Evolutionary conservation across 2,797 vertebrate genomes (phyloP), one percentile per base, ranked within the genome.

Genomic region (Sylvilagus floridanus): DNA sequence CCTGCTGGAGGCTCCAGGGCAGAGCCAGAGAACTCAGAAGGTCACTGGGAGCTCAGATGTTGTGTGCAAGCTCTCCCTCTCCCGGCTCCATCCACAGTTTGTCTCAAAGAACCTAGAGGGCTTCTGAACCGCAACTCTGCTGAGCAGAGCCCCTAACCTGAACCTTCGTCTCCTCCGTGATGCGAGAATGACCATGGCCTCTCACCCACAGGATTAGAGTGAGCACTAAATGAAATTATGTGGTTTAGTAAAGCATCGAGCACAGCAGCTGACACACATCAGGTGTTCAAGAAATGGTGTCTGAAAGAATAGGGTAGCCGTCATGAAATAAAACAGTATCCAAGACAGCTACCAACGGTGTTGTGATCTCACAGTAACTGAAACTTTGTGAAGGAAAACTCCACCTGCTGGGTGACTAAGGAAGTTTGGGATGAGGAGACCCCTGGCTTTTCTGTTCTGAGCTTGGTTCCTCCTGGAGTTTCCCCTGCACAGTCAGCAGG

Each of bases 311-410:
- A 7, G 22, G 50, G 50, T 0, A 63, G 69, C 76, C 50, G 78
- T 50, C 9, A 54, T 52, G 87, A 84, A 73, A 84, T n/a, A 81
- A 57, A 90, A 35, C 35, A 52, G 16, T 24, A 52, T 54, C 4
- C 19, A 42, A 84, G 8, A 1, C 24, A 42, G 71, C 16, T 60
- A 24, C 21, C 50, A 72, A 81, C 68, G 19, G 22, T 54, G 94
- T 93, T 72, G 63, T 54, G 84, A 24, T 82, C 28, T 90, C 13
- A 4, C 42, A 75, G 87, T 52, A 85, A 87, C 79, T 90, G 82
- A 77, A 94, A 71, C 54, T 81, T 71, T 19, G 21, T 0, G 71
- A 62, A 72, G 21, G 63, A 71, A 84, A 88, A 66, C 24, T 91
- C 2, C 5, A 69, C 24, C 78, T 71, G 28, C 57, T 24, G 75